Evolutionary conservation across 2,888 invertebrate genomes (phyloP), one percentile per base, ranked within the genome.

Genomic region (Lithophane semibrunnea): DNA sequence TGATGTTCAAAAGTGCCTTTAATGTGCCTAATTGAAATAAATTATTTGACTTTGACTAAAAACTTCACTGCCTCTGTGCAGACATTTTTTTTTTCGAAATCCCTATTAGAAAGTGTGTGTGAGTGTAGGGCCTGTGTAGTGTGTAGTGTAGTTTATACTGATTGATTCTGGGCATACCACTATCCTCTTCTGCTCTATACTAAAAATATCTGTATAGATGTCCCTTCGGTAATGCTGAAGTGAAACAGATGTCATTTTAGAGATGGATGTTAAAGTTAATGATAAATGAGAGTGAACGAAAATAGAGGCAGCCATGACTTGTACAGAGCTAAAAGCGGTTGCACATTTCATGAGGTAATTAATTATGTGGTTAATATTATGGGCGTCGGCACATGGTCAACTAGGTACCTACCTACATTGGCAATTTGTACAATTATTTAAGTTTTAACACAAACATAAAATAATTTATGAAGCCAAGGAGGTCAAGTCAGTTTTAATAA

Each of bases 231-330:
- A 44, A 47, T 44, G 47, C 18, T 68, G 29, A 58, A 10, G 42
- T 29, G 49, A 68, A 76, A 76, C 69, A 58, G n/a, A 18, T 69
- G 76, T 44, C 58, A 79, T 79, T 56, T 76, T 18, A 47, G 68
- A 79, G 16, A 79, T 58, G 47, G 24, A 52, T 58, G 56, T 49
- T 24, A 24, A 37, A 77, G 10, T 56, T 24, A n/a, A 79, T 79
- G 58, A 79, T 66, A 49, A 76, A 76, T 68, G 58, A 68, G 24
- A 24, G 12, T 5, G 4, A 10, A 29, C n/a, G 13, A 44, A 52
- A 52, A 70, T 60, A 77, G 56, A 49, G 29, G n/a, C 42, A 16
- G 42, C 10, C 29, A 60, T 10, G 56, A 58, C 37, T 49, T 58
- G 18, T 16, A 18, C 8, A 16, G 12, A 80, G n/a, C 12, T 54